Evolutionary conservation across 2,113 vertebrate genomes (phyloP), one percentile per base, ranked within the genome.

Genomic region (Channa argus): DNA sequence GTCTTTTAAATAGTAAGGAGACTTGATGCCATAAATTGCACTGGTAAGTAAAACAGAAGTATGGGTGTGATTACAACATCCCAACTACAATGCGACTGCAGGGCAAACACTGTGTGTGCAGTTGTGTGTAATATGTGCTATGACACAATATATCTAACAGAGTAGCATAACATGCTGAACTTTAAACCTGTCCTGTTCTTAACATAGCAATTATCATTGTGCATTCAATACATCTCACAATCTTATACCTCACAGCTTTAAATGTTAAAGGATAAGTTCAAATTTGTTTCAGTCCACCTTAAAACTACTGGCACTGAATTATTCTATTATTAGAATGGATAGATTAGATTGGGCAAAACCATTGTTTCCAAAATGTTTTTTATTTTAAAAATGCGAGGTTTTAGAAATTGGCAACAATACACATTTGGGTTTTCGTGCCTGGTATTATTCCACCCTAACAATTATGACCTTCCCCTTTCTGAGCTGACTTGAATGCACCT

Each of bases 401-500:
- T 24, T 7, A 24, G 37, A 24, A 24, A 24, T 24, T 24, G 24
- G 24, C 24, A 24, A 24, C 24, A 24, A 24, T 24, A 24, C 1
- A 24, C 24, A 24, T 24, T 24, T 24, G 24, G 24, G 24, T 24
- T 24, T 24, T 24, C 24, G 1, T 24, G 2, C 6, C 39, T 45
- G 52, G 11, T 58, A 9, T 37, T 58, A 49, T 56, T 64, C n/a
- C 44, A 38, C 24, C 37, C 1, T n/a, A 24, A 5, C 12, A 53
- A 15, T 60, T 53, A 33, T 44, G 46, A 46, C 34, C 14, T 13
- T 61, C 13, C 3, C 6, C 39, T 69, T 54, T 69, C 41, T 66
- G 66, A 85, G 49, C 4, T 66, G 66, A 71, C 44, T 49, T 71
- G 72, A 71, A 71, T 6, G 43, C 24, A 66, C 39, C 43, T 56